Conservation (phyloP, 2,113 vertebrate genomes). For the Carassius gibelio region DNA sequence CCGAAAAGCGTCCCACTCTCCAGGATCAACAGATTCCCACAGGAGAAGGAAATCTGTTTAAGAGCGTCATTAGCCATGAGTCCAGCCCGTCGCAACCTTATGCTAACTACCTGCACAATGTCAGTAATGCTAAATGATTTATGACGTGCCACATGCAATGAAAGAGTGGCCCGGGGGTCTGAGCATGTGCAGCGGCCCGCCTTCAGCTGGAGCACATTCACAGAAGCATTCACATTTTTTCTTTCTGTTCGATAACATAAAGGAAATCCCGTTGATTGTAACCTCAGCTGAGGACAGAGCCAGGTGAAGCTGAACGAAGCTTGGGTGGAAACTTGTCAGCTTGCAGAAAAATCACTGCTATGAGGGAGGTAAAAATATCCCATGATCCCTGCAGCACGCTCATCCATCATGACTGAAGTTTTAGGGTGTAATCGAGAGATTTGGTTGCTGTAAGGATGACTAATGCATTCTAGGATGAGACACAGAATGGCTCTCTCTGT, state of each 20-base stretch:
- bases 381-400: constrained; percentile 7
- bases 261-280: not conserved
- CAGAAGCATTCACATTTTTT: not conserved
- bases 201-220: not conserved
- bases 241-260: not conserved
- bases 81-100: not conserved
- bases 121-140: constrained; percentile 27
- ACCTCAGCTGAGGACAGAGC: not conserved
- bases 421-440: constrained; percentile 30
- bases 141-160: constrained; percentile 2
- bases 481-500: not conserved
- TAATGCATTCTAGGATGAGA: constrained; percentile 31
- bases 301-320: not conserved
- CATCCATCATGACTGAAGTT: constrained; percentile 36
- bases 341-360: constrained; percentile 4
- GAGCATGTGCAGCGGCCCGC: not conserved
- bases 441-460: constrained; percentile 25
- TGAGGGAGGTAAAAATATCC: constrained; percentile 40
- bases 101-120: constrained; percentile 20
- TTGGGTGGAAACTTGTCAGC: constrained; percentile 18
- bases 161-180: not conserved
- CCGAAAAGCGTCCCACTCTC: not conserved
- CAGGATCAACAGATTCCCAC: not conserved
- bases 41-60: constrained; percentile 4
- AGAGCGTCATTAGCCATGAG: constrained; percentile 6